A percentile compares a stretch with the other conserved stretches of the same genome.
Conservation (phyloP, 2,113 vertebrate genomes). For the Melanerpes formicivorus region DNA sequence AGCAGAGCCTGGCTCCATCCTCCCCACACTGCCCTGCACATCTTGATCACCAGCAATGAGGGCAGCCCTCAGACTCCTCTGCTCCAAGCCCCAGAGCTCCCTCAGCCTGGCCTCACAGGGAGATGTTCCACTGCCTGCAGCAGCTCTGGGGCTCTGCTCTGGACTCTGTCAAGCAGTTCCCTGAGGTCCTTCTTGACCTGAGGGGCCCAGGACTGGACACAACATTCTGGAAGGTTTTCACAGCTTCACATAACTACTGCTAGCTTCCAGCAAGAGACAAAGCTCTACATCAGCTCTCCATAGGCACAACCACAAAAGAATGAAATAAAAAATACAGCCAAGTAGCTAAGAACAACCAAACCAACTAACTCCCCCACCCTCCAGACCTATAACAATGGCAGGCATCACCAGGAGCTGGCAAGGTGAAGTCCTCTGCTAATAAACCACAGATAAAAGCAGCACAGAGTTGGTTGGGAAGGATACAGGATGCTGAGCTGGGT, state of each 20-base stretch:
- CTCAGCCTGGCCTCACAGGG: no score
- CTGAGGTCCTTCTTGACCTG: no score
- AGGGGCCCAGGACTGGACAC: no score
- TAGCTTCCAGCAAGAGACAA: not conserved
- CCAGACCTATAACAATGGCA: not conserved
- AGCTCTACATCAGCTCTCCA: not conserved
- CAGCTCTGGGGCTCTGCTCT: no score
- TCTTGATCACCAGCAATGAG: no score
- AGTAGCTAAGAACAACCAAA: not conserved
- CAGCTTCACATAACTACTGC: not conserved
- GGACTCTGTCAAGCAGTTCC: no score
- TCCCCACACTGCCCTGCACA: no score
- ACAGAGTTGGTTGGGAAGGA: not conserved
- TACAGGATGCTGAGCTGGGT: not conserved
- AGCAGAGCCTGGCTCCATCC: no score
- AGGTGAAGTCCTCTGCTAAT: not conserved
- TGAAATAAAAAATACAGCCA: not conserved
- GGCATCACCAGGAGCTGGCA: not conserved
- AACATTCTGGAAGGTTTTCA: not conserved
- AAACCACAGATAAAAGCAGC: not conserved
- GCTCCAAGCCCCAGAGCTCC: no score
- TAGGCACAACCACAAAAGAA: not conserved
- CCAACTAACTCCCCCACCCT: not conserved
- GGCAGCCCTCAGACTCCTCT: no score
- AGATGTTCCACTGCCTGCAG: no score